Evolutionary conservation across 2,113 vertebrate genomes (phyloP), one percentile per base, ranked within the genome.

Genomic region (Scortum barcoo): DNA sequence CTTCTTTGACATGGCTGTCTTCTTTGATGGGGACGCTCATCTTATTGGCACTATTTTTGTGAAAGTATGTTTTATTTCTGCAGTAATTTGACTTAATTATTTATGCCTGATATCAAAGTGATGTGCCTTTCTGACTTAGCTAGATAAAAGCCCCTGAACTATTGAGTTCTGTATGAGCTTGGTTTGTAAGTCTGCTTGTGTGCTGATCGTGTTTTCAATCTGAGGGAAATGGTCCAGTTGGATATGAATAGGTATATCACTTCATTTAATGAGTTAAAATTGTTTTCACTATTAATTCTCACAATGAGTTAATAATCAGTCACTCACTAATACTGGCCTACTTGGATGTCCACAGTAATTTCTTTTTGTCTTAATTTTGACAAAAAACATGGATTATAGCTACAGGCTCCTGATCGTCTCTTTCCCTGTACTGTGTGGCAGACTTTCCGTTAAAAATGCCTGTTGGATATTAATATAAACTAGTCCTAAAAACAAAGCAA

Each of bases 121-220:
- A 94, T 94, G 95, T 95, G 95, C 95, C 95, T 96, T 95, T 94
- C 94, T 92, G 90, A 94, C 93, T 90, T 91, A 57, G 84, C 86
- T 85, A 81, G 87, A 88, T 84, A 89, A 88, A 85, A 92, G 67
- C 84, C 89, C 88, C 85, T 74, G 72, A 89, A 83, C 74, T 83
- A 17, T 85, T 80, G 72, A 87, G 88, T 88, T 87, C 77, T 88
- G 65, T 84, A 67, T 87, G 88, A 91, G 81, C 84, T 88, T 89
- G 12, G 75, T 90, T 79, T 86, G 81, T 85, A 82, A 60, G 82
- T 84, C 86, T 79, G 82, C 54, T 83, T 73, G 84, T 86, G 80
- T 87, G 89, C 83, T 85, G 85, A 87, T 80, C 5, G 53, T 73
- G 63, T 80, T 79, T 77, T 76, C 46, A 81, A 17, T 78, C 78